Percentiles rank a stretch among this genome's conserved stretches.
phyloP scores from a whole-genome alignment of 2,797 vertebrate species.

The Furcifer pardalis region DNA sequence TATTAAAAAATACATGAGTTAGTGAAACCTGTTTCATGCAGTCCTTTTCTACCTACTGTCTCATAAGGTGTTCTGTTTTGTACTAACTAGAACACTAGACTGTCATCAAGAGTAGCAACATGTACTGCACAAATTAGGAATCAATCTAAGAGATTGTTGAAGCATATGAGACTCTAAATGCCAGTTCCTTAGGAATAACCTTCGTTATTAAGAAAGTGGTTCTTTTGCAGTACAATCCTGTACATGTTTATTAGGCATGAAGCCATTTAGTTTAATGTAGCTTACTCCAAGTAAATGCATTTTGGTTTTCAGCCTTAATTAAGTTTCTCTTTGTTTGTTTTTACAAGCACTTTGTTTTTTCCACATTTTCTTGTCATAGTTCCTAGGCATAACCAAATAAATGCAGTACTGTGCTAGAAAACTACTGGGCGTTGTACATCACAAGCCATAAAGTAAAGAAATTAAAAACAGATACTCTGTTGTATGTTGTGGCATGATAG shows the following conservation, averaged over 20 bases:
- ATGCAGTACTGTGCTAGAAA: background rate
- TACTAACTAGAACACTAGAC: background rate
- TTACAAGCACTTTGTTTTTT: background rate
- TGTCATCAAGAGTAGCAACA: background rate
- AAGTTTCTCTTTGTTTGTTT: background rate
- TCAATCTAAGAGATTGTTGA: background rate
- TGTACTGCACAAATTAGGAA: background rate
- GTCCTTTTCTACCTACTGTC: background rate
- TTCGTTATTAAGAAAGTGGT: background rate
- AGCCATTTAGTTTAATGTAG: background rate
- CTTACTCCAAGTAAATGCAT: background rate
- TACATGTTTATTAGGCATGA: background rate
- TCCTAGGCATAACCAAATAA: background rate
- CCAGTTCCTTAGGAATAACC: background rate
- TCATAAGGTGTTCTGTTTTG: background rate
- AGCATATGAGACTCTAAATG: background rate
- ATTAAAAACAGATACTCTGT: slow-evolving; percentile 4
- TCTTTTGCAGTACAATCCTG: background rate
- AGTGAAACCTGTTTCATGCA: too few species aligned
- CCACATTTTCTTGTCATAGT: background rate
- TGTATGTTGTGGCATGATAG: background rate
- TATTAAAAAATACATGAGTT: too few species aligned
- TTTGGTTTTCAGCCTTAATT: background rate
- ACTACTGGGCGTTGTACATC: background rate
- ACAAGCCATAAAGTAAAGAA: background rate